Evolutionary conservation across 2,113 vertebrate genomes (phyloP).

Genomic region (Ellobius talpinus): DNA sequence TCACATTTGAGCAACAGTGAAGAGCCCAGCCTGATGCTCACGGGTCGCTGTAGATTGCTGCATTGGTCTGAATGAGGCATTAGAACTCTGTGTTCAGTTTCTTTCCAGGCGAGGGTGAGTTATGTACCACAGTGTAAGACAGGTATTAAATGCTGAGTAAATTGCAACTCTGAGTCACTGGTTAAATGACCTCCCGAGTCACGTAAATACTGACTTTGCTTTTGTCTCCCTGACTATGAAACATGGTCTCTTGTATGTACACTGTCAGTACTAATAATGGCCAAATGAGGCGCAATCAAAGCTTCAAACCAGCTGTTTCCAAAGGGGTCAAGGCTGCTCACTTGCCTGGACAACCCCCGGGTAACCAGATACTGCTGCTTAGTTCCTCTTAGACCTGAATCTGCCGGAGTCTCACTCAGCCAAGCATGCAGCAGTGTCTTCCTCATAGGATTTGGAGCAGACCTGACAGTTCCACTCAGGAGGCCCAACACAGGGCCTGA

Average conservation of each 20-base stretch:
- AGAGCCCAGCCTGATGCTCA: fast-evolving
- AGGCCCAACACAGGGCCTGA: neutral
- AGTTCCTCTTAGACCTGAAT: too few relatives aligned
- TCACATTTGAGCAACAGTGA: neutral
- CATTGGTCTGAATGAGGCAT: fast-evolving
- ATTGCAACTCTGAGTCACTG: fast-evolving
- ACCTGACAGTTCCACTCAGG: neutral
- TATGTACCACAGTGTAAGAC: neutral
- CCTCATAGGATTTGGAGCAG: fast-evolving
- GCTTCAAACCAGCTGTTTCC: neutral
- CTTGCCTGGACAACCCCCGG: neutral
- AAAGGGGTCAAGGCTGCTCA: neutral
- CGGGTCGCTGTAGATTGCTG: fast-evolving
- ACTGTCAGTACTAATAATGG: neutral
- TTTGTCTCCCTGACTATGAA: neutral
- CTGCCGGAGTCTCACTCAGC: neutral
- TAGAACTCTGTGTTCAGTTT: fast-evolving
- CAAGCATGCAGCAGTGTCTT: neutral
- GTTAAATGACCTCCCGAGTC: neutral
- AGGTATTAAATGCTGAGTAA: neutral
- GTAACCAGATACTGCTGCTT: too few relatives aligned
- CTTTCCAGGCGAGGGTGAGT: neutral
- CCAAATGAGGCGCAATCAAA: fast-evolving
- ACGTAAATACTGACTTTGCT: neutral
- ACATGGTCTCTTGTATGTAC: fast-evolving